These are phyloP conservation scores for Protaetia brevitarsis DNA, from an alignment of 1,140 invertebrate genomes.

Conservation along the genomic window DNA sequence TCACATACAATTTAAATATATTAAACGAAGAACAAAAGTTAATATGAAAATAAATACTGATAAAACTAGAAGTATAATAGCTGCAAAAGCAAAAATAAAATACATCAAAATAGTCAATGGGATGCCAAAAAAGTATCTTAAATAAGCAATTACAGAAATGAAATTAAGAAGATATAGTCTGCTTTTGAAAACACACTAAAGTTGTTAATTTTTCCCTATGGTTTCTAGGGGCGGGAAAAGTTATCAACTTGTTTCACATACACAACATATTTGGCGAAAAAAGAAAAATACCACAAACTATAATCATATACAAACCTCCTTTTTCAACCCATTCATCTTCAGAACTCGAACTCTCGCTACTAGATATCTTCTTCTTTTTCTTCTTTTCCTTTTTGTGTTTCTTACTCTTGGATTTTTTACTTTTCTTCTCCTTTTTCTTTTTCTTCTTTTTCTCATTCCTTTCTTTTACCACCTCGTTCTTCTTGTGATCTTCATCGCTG, in stretches of 20 bases:
- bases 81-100: neutral
- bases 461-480: slow-evolving; percentile 55
- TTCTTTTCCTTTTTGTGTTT: slow-evolving; percentile 50
- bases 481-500: slow-evolving; percentile 43
- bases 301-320: slow-evolving; percentile 48
- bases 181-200: too few species aligned
- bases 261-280: too few species aligned
- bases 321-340: slow-evolving; percentile 71
- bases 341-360: slow-evolving; percentile 44
- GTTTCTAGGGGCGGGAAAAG: too few species aligned
- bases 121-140: too few species aligned
- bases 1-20: neutral
- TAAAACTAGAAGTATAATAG: too few species aligned
- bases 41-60: too few species aligned
- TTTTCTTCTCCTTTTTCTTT: slow-evolving; percentile 56
- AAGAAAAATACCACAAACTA: neutral
- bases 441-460: slow-evolving; percentile 59
- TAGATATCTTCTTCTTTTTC: slow-evolving; percentile 48
- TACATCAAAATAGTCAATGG: too few species aligned
- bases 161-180: too few species aligned
- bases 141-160: too few species aligned
- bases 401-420: slow-evolving; percentile 42
- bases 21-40: too few species aligned
- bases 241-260: neutral
- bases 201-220: too few species aligned